Conservation (phyloP, 2,888 invertebrate species). For the Cerastoderma edule region DNA sequence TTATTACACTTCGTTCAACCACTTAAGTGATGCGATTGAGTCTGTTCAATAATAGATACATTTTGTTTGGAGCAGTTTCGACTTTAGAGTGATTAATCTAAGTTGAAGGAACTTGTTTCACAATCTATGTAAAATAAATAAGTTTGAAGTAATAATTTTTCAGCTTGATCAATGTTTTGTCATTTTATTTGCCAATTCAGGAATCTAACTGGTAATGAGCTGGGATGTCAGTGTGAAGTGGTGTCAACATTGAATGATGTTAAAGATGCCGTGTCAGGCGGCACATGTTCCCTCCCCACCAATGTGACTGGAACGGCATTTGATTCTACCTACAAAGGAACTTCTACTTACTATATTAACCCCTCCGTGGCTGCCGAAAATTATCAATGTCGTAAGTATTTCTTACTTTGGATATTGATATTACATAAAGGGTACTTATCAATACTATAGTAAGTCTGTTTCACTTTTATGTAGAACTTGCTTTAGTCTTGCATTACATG, state of each 20-base stretch:
- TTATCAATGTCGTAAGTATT: constrained; percentile 47
- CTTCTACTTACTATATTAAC: constrained; percentile 39
- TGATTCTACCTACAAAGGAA: constrained; percentile 10
- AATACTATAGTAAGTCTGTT: not conserved
- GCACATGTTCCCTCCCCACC: constrained; percentile 35
- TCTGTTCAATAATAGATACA: too few relatives aligned
- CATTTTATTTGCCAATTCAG: too few relatives aligned
- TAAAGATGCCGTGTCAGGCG: constrained; percentile 23
- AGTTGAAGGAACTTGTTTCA: too few relatives aligned
- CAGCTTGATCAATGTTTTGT: too few relatives aligned
- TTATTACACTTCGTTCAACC: too few relatives aligned
- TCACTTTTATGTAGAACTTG: too few relatives aligned
- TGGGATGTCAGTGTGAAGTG: constrained; percentile 54
- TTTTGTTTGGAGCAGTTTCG: too few relatives aligned
- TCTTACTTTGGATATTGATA: not conserved
- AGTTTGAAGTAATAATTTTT: too few relatives aligned
- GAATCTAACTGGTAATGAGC: constrained; percentile 40
- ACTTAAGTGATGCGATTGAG: too few relatives aligned
- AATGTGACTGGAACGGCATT: constrained; percentile 40
- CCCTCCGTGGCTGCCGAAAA: constrained; percentile 6
- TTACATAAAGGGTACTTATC: not conserved
- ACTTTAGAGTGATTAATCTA: too few relatives aligned
- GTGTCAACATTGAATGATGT: constrained; percentile 41
- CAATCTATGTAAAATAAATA: too few relatives aligned
- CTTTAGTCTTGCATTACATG: too few relatives aligned